These are phyloP conservation scores for Peribatodes rhomboidaria DNA, from an alignment of 2,888 invertebrate genomes.

Conservation along the genomic window DNA sequence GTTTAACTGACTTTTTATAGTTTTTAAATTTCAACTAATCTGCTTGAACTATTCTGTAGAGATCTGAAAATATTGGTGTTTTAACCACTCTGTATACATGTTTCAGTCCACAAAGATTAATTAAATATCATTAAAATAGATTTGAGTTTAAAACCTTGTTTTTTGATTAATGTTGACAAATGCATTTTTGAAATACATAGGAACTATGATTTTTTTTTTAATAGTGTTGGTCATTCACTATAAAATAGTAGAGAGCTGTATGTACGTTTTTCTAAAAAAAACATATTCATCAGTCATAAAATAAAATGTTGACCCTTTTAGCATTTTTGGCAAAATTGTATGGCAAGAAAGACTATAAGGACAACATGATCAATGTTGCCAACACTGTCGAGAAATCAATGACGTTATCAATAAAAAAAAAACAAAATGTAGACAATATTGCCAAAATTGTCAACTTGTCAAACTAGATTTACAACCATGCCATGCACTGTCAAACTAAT, in stretches of 20 bases:
- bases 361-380: background rate
- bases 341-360: conserved; percentile 39
- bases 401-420: too few species aligned
- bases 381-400: background rate
- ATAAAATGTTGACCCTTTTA: conserved; percentile 6
- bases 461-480: background rate
- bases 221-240: background rate
- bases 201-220: background rate
- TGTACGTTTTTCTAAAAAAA: conserved; percentile 43
- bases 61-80: background rate
- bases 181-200: background rate
- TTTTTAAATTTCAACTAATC: background rate
- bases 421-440: too few species aligned
- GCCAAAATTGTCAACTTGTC: background rate
- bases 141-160: too few species aligned
- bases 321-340: conserved; percentile 8
- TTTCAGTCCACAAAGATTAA: too few species aligned
- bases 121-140: too few species aligned
- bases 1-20: too few species aligned
- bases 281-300: conserved; percentile 41
- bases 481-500: background rate
- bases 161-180: too few species aligned
- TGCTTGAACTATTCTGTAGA: background rate
- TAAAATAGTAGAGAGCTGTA: conserved; percentile 42
- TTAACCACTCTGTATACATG: background rate